Evolutionary conservation across 2,888 invertebrate species (phyloP).

Genomic region (Polietes domitor): DNA sequence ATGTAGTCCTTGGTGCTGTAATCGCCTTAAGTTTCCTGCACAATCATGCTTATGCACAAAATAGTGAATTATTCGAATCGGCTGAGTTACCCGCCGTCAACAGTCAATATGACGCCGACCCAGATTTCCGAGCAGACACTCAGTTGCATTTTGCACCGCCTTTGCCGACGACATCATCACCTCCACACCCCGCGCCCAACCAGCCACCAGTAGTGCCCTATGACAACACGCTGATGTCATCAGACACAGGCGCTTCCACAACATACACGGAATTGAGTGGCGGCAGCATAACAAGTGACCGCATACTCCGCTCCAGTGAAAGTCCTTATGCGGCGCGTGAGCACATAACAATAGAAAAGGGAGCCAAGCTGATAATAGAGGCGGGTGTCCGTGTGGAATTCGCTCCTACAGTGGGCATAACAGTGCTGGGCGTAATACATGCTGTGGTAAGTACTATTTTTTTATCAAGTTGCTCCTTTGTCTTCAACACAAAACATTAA

Average conservation of each 20-base stretch:
- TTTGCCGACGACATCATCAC: slow-evolving; percentile 68
- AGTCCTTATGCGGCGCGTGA: slow-evolving; percentile 90
- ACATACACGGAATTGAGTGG: slow-evolving; percentile 78
- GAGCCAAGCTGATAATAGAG: slow-evolving; percentile 91
- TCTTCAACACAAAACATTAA: neutral
- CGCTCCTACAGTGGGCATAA: slow-evolving; percentile 95
- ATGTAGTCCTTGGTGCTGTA: neutral
- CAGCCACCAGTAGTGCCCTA: slow-evolving; percentile 15
- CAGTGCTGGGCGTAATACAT: slow-evolving; percentile 92
- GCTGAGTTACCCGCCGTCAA: slow-evolving; percentile 55
- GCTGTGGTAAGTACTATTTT: slow-evolving; percentile 90
- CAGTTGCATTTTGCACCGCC: slow-evolving; percentile 66
- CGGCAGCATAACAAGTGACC: slow-evolving; percentile 78
- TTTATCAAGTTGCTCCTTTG: no score
- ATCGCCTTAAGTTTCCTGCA: slow-evolving; percentile 41
- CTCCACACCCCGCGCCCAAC: neutral
- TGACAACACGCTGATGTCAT: slow-evolving; percentile 69
- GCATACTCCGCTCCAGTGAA: slow-evolving; percentile 78
- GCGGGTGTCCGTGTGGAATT: slow-evolving; percentile 95
- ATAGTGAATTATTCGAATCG: slow-evolving; percentile 62
- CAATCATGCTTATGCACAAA: slow-evolving; percentile 59
- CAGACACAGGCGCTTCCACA: slow-evolving; percentile 71
- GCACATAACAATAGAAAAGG: slow-evolving; percentile 89
- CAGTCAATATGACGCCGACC: slow-evolving; percentile 69
- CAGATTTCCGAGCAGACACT: slow-evolving; percentile 53